Evolutionary conservation across 2,113 vertebrate genomes (phyloP).

Genomic region (Leucosticte australis): DNA sequence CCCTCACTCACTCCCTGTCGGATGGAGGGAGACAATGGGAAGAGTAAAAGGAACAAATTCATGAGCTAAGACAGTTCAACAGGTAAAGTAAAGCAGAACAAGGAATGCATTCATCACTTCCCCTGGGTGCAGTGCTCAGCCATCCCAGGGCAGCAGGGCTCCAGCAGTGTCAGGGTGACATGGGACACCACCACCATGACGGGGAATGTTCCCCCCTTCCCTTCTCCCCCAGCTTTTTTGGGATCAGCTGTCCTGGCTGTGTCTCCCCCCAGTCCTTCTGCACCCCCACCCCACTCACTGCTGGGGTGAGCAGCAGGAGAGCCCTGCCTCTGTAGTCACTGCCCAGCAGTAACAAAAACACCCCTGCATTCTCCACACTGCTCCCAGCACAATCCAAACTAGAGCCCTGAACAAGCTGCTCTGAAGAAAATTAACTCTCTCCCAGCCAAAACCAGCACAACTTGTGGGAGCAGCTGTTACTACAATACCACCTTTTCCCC

Average conservation of each 20-base stretch:
- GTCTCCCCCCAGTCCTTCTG: not conserved
- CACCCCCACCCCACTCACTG: not conserved
- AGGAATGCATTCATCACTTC: not conserved
- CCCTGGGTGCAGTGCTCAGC: not conserved
- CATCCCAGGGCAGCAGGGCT: not conserved
- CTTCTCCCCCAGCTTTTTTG: not conserved
- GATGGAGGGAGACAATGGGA: not conserved
- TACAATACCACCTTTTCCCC: not conserved
- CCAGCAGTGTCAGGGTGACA: not conserved
- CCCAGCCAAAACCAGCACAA: not conserved
- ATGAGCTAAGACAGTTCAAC: not conserved
- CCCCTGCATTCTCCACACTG: not conserved
- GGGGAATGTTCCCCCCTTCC: not conserved
- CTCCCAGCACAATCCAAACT: not conserved
- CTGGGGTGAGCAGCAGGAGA: not conserved
- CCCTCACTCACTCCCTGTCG: not conserved
- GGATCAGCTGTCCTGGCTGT: not conserved
- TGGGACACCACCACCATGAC: not conserved
- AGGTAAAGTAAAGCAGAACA: not conserved
- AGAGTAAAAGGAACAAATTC: not conserved
- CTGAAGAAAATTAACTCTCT: not conserved
- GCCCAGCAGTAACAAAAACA: not conserved
- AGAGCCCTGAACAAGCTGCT: not conserved
- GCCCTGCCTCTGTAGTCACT: not conserved
- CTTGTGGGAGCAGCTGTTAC: constrained; percentile 32